Conservation (phyloP, 1,140 invertebrate genomes). For the Brachionus koreanus region DNA sequence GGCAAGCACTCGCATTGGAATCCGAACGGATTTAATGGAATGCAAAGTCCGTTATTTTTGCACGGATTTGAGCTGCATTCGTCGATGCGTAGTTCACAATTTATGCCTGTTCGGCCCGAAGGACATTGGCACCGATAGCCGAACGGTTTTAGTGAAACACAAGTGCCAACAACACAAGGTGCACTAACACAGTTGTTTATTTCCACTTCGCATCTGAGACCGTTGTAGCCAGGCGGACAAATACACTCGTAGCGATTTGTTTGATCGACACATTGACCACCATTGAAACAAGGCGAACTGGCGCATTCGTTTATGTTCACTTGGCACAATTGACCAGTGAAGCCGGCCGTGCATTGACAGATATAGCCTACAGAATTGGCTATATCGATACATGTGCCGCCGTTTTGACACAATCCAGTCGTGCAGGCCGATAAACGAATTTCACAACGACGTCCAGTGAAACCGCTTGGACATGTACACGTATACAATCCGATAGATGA, state of each 20-base stretch:
- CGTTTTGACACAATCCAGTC: slow-evolving; percentile 80
- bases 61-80: slow-evolving; percentile 60
- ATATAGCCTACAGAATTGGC: background rate
- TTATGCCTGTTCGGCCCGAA: slow-evolving; percentile 72
- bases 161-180: slow-evolving; percentile 36
- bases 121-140: slow-evolving; percentile 69
- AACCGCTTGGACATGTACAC: slow-evolving; percentile 42
- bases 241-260: slow-evolving; percentile 73
- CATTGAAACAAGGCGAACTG: slow-evolving; percentile 74
- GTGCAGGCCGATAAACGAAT: background rate
- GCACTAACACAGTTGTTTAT: slow-evolving; percentile 11
- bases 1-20: slow-evolving; percentile 45
- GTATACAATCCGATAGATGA: slow-evolving; percentile 61
- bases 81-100: slow-evolving; percentile 29
- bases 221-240: slow-evolving; percentile 38
- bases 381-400: slow-evolving; percentile 70
- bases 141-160: background rate
- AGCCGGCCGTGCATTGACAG: slow-evolving; percentile 45
- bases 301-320: slow-evolving; percentile 71
- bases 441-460: slow-evolving; percentile 44
- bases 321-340: slow-evolving; percentile 34
- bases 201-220: slow-evolving; percentile 42
- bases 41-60: slow-evolving; percentile 51
- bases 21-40: slow-evolving; percentile 1
- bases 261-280: slow-evolving; percentile 71